Evolutionary conservation across 2,113 vertebrate genomes (phyloP), one percentile per base, ranked within the genome.

Genomic region (Cyprinodon tularosa): DNA sequence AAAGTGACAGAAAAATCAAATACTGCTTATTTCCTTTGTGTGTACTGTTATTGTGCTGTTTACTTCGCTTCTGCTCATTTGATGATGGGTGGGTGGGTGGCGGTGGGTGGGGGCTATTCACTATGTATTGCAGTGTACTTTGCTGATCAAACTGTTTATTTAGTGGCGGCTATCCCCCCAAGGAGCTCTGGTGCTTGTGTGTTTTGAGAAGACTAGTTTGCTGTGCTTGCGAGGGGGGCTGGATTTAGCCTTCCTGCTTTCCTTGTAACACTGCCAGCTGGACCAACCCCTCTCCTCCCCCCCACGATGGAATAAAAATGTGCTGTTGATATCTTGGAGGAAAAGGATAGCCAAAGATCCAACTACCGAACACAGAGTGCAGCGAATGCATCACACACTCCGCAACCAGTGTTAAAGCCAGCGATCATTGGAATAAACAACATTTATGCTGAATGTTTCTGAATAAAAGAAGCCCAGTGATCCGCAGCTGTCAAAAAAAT

Each of bases 181-280:
- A 68, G 74, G 67, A 84, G 83, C 79, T 38, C 77, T 12, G 29
- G 69, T 71, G 72, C 73, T 78, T 72, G 82, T 77, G 72, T 83
- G 84, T 88, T 91, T 91, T 80, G 84, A 84, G 81, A 90, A 78
- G 71, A 82, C 70, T 88, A 77, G 87, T 88, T 88, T 91, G 88
- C 90, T 91, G 85, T 93, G 79, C 80, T 87, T 90, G 81, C 12
- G 12, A 85, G 79, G 82, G 50, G 29, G 62, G 89, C 82, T 86
- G 77, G 88, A 91, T 91, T 89, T 91, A 87, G 88, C 69, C 83
- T 89, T 87, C 84, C 86, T 93, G 93, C 88, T 90, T 91, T 84
- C 66, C 78, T 89, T 91, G 90, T 93, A 84, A 20, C 37, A 66
- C 61, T 83, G 86, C 90, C 91, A 93, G 85, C 75, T 68, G 67